Evolutionary conservation across 2,113 vertebrate genomes (phyloP), one percentile per base, ranked within the genome.

Genomic region (Ictalurus punctatus): DNA sequence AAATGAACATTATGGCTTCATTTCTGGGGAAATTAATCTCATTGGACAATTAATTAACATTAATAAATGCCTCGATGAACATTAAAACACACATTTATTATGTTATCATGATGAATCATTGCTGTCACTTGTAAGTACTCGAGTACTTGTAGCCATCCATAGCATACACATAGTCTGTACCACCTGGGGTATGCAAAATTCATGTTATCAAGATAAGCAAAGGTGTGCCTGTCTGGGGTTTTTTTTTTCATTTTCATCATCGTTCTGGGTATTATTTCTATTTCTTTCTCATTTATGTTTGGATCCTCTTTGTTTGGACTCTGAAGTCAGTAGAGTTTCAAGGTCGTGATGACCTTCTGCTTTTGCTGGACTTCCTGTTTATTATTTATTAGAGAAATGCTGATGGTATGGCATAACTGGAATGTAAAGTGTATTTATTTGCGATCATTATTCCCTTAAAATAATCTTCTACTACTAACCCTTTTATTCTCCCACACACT

Each of bases 401-500:
- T 80, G 79, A 58, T 81, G 91, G 89, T 87, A 89, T 83, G 83
- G 83, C 83, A 84, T 94, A 93, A 95, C 93, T 94, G 91, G 90
- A 94, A 93, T 92, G 83, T 93, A 94, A 94, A 93, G 89, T 93
- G 92, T 92, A 94, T 95, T 91, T 94, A 91, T 92, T 93, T 94
- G 91, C 90, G 91, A n/a, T 71, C 34, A 34, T 6, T 37, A 34
- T 71, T 34, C 6, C 69, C 4, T 85, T 48, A 48, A 48, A 56
- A 73, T 85, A 37, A 34, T 48, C 27, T 23, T 85, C n/a, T 54
- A 1, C 30, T 19, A 58, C 37, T 58, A 58, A 17, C 10, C 27
- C 67, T 73, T 48, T 48, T 40, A n/a, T 30, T 6, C 10, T 27
- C 63, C 23, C 7, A 34, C 37, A 65, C 59, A 8, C 4, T 4